Evolutionary conservation across 1,140 invertebrate species (phyloP).

Genomic region (Platorchestia sp.): DNA sequence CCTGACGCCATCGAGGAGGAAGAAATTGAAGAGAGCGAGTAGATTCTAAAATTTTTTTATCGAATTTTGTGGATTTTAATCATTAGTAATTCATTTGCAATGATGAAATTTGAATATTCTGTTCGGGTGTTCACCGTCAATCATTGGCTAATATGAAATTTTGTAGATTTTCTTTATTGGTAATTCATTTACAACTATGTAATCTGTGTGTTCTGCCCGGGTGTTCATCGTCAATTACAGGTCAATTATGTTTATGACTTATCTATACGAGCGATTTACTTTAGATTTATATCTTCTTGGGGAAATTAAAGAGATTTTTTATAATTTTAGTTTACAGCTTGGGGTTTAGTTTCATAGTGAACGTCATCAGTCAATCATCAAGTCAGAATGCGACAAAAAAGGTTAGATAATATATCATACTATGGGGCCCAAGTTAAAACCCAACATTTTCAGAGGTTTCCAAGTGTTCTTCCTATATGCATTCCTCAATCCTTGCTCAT

Average conservation of each 20-base stretch:
- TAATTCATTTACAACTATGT: too few species aligned
- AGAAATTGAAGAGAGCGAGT: slow-evolving; percentile 37
- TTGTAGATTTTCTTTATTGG: too few species aligned
- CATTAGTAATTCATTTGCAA: background rate
- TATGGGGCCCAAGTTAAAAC: background rate
- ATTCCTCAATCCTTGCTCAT: background rate
- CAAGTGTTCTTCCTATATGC: background rate
- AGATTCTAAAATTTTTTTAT: background rate
- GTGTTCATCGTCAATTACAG: too few species aligned
- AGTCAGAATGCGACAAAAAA: background rate
- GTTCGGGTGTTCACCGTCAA: too few species aligned
- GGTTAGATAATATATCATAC: background rate
- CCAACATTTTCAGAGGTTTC: background rate
- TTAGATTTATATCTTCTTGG: background rate
- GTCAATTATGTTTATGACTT: background rate
- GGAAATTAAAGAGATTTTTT: background rate
- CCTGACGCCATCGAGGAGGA: slow-evolving; percentile 57
- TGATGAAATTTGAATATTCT: too few species aligned
- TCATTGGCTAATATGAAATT: too few species aligned
- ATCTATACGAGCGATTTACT: background rate
- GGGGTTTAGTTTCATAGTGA: background rate
- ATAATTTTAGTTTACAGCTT: background rate
- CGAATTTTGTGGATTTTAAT: background rate
- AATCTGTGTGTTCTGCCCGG: too few species aligned
- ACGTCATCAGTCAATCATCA: background rate